These are phyloP conservation scores for Aythya baeri DNA, from an alignment of 2,113 vertebrate species.

Conservation along the genomic window DNA sequence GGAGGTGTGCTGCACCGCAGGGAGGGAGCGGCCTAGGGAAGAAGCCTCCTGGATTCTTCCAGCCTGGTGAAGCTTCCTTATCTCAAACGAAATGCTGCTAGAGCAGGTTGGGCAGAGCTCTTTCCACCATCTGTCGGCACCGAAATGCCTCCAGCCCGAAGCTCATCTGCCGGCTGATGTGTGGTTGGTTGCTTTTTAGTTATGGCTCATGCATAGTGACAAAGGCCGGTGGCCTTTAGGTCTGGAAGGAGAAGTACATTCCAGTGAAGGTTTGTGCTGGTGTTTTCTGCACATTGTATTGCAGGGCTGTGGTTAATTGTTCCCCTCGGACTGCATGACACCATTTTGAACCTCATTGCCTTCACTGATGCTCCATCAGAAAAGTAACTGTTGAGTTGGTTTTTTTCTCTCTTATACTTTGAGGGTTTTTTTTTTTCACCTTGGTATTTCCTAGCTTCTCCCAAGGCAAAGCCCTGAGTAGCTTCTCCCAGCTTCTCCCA, in stretches of 20 bases:
- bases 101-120: not conserved
- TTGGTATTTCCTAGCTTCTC: too few relatives aligned
- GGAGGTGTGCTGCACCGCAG: accelerated
- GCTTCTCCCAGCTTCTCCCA: not conserved
- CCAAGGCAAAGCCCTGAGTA: not conserved
- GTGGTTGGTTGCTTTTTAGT: not conserved
- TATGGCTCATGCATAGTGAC: not conserved
- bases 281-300: not conserved
- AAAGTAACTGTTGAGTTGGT: not conserved
- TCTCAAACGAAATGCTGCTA: not conserved
- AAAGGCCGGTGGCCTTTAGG: not conserved
- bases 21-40: not conserved
- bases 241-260: not conserved
- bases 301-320: not conserved
- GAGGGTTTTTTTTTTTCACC: not conserved
- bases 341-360: not conserved
- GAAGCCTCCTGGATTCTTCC: not conserved
- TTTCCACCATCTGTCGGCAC: accelerated
- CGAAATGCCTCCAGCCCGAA: not conserved
- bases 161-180: accelerated
- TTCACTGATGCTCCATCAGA: not conserved
- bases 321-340: not conserved
- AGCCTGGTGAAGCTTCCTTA: not conserved
- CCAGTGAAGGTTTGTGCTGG: not conserved
- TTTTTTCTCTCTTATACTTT: not conserved